Conservation (phyloP, 2,113 vertebrate species). For the Ammospiza caudacuta region DNA sequence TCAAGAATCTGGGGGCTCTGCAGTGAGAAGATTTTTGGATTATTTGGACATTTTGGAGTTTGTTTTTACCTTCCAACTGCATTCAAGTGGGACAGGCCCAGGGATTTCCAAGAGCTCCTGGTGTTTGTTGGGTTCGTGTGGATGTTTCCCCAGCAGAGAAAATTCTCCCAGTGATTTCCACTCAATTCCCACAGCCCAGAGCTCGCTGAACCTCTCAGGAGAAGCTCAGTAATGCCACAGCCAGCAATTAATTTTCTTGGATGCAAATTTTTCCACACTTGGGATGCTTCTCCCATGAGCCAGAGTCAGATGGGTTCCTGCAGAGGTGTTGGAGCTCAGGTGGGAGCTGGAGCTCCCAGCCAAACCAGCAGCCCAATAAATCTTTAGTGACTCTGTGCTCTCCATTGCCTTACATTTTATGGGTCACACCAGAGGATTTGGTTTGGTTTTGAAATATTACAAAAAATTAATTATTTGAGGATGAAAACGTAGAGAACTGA, state of each 20-base stretch:
- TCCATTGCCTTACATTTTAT: fast-evolving
- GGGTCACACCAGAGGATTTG: background rate
- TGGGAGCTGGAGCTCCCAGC: background rate
- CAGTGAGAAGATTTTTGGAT: constrained; percentile 56
- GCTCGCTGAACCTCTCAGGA: background rate
- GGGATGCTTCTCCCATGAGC: fast-evolving
- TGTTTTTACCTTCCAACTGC: constrained; percentile 15
- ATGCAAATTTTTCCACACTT: background rate
- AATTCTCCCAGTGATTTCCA: background rate
- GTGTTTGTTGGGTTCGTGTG: background rate
- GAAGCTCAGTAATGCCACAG: background rate
- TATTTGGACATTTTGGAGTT: constrained; percentile 40
- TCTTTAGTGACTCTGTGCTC: background rate
- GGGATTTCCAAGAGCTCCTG: background rate
- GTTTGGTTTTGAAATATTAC: background rate
- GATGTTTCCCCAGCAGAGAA: background rate
- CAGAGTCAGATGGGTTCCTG: fast-evolving
- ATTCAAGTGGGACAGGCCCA: background rate
- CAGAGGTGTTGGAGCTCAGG: background rate
- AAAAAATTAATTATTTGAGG: background rate
- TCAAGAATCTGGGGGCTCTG: background rate
- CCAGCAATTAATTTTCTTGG: background rate
- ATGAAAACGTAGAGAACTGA: fast-evolving
- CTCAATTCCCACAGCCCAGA: background rate
- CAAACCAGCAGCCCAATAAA: background rate